These are phyloP conservation scores for Pseudococcus jackbeardsleyi DNA, from an alignment of 2,888 invertebrate species.

Conservation along the genomic window DNA sequence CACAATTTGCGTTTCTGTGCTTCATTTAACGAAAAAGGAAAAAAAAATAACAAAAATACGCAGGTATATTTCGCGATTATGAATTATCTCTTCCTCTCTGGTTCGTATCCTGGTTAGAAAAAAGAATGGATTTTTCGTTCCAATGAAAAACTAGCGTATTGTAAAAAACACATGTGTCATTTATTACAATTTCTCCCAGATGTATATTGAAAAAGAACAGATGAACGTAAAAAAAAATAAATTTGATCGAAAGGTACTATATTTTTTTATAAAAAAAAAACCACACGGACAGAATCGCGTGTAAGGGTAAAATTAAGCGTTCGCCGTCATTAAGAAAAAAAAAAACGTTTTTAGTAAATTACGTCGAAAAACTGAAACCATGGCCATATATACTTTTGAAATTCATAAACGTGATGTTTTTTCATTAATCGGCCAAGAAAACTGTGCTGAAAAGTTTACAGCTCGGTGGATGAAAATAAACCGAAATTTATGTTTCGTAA, in stretches of 20 bases:
- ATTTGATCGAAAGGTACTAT: slow-evolving; percentile 68
- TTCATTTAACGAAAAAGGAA: no score
- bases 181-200: slow-evolving; percentile 5
- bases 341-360: not conserved
- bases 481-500: not conserved
- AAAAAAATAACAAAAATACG: not conserved
- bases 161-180: not conserved
- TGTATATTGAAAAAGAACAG: slow-evolving; percentile 57
- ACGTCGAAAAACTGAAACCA: not conserved
- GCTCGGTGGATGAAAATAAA: not conserved
- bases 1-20: no score
- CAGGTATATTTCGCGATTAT: not conserved
- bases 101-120: not conserved
- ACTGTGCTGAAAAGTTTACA: not conserved
- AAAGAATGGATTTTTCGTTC: not conserved
- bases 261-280: slow-evolving; percentile 68
- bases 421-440: not conserved
- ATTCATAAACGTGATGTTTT: not conserved
- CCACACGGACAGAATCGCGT: slow-evolving; percentile 57
- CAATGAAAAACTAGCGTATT: not conserved
- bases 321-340: not conserved
- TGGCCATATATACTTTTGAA: not conserved
- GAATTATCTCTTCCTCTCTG: not conserved
- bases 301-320: slow-evolving; percentile 1
- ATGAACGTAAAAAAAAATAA: slow-evolving; percentile 67